These are phyloP conservation scores for Oreochromis spilurus DNA, from an alignment of 2,113 vertebrate genomes.

Conservation along the genomic window DNA sequence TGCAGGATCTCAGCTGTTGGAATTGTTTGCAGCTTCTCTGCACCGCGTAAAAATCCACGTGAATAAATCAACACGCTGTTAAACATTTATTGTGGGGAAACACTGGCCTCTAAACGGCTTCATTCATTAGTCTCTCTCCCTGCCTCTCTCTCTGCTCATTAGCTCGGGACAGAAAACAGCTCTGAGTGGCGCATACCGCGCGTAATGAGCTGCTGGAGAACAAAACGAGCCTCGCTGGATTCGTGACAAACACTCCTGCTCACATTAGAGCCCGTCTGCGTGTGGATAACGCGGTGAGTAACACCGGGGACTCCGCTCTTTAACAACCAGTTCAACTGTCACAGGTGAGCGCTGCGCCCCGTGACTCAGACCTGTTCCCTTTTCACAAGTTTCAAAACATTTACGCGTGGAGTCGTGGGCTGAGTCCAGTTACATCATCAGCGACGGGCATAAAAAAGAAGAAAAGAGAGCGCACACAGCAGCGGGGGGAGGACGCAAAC, in stretches of 20 bases:
- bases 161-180: neutral
- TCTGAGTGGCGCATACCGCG: slow-evolving; percentile 1
- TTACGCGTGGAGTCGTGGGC: slow-evolving; percentile 52
- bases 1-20: neutral
- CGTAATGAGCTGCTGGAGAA: neutral
- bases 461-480: neutral
- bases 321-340: neutral
- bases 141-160: neutral
- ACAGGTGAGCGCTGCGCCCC: slow-evolving; percentile 7
- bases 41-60: neutral
- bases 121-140: neutral
- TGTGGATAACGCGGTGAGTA: neutral
- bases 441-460: neutral
- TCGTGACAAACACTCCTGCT: neutral
- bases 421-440: slow-evolving; percentile 58
- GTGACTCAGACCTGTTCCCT: slow-evolving; percentile 19
- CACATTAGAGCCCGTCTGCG: neutral
- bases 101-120: neutral
- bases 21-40: neutral
- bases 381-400: slow-evolving; percentile 44
- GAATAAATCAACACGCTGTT: neutral
- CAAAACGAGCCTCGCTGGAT: neutral
- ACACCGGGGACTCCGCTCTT: neutral
- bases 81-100: neutral
- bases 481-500: neutral